phyloP scores from a whole-genome alignment of 2,113 vertebrate genomes.

The Mobula birostris region DNA sequence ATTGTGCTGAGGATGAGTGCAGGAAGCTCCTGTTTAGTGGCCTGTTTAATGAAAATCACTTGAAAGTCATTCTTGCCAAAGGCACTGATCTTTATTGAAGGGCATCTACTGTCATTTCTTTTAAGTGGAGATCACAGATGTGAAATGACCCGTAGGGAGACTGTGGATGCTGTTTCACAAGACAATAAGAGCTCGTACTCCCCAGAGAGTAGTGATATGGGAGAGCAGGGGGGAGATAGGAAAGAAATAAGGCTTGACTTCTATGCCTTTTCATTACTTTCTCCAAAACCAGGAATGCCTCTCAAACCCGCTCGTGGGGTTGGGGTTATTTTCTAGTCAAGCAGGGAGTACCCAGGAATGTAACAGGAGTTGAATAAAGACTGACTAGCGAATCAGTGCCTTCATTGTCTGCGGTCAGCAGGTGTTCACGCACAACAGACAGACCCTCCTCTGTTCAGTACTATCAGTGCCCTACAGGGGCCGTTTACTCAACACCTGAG shows the following conservation, averaged over 20 bases:
- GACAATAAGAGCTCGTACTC: background rate
- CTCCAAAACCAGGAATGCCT: slow-evolving; percentile 44
- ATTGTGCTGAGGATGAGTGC: background rate
- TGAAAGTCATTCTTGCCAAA: slow-evolving; percentile 1
- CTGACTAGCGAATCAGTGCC: slow-evolving; percentile 2
- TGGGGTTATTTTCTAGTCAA: background rate
- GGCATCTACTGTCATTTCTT: background rate
- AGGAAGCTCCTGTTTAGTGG: background rate
- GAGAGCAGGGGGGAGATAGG: background rate
- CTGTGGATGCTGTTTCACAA: background rate
- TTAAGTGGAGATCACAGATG: background rate
- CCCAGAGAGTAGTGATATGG: background rate
- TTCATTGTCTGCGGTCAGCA: slow-evolving; percentile 27
- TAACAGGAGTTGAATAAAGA: background rate
- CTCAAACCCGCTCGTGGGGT: slow-evolving; percentile 17
- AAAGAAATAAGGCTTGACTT: background rate
- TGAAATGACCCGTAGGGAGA: background rate
- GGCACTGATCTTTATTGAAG: background rate
- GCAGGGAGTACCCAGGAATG: background rate
- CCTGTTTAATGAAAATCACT: background rate
- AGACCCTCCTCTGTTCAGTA: rapidly evolving
- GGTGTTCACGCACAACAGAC: background rate
- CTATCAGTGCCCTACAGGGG: background rate
- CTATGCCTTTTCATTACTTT: slow-evolving; percentile 42
- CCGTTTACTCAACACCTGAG: background rate